Evolutionary conservation across 2,113 vertebrate genomes (phyloP).

Genomic region (Alligator mississippiensis): DNA sequence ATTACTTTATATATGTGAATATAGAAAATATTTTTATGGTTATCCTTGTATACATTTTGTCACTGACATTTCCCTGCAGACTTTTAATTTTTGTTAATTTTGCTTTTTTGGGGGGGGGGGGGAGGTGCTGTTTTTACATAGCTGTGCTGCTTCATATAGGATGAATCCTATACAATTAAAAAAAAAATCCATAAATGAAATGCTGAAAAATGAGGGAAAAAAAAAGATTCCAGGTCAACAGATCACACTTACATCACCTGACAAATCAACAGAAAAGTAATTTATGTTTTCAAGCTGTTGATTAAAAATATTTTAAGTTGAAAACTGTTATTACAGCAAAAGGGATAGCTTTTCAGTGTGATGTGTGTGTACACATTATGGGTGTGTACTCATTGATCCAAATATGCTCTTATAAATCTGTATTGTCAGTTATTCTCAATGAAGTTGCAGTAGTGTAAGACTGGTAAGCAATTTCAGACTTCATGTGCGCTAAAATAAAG

Average conservation of each 20-base stretch:
- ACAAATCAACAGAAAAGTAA: conserved; percentile 11
- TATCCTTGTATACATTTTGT: background rate
- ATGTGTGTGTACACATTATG: background rate
- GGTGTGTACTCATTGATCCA: background rate
- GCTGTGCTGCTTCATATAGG: background rate
- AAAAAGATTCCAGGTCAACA: background rate
- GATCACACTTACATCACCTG: background rate
- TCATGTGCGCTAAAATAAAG: background rate
- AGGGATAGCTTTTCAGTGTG: background rate
- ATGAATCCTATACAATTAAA: background rate
- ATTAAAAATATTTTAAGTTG: background rate
- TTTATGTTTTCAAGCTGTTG: background rate
- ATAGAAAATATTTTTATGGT: background rate
- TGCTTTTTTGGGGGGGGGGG: background rate
- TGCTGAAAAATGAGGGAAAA: conserved; percentile 6
- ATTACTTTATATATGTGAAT: conserved; percentile 1
- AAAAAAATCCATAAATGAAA: background rate
- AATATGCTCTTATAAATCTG: background rate
- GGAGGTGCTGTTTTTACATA: background rate
- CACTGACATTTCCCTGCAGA: conserved; percentile 10
- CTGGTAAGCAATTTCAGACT: background rate
- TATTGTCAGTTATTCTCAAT: background rate
- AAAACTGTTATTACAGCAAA: background rate
- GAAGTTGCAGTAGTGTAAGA: background rate
- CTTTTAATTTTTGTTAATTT: background rate